A percentile compares a stretch with the other conserved stretches of the same genome.
phyloP scores from a whole-genome alignment of 1,140 invertebrate genomes.

The Drosophila jambulina region DNA sequence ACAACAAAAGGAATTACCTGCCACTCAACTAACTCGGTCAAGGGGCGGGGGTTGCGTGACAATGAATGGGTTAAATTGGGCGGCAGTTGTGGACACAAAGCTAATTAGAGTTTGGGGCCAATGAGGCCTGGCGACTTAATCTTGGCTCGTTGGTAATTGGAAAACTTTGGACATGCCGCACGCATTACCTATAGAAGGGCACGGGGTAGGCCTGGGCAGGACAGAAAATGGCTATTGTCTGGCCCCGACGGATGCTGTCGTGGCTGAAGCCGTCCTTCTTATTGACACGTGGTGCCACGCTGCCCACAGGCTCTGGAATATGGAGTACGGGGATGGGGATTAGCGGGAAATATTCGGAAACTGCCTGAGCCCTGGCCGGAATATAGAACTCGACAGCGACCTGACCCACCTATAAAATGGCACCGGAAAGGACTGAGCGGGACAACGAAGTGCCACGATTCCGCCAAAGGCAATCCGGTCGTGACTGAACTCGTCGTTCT shows the following conservation, averaged over 20 bases:
- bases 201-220: constrained; percentile 89
- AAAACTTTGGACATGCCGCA: constrained; percentile 43
- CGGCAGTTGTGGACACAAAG: constrained; percentile 32
- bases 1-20: constrained; percentile 24
- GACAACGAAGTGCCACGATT: constrained; percentile 87
- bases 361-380: neutral
- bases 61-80: constrained; percentile 60
- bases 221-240: constrained; percentile 84
- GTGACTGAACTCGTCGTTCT: constrained; percentile 87
- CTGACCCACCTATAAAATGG: constrained; percentile 88
- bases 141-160: constrained; percentile 37
- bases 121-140: constrained; percentile 62
- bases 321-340: neutral
- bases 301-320: constrained; percentile 90
- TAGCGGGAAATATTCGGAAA: neutral
- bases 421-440: constrained; percentile 89
- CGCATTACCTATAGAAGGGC: constrained; percentile 75
- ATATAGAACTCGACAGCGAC: constrained; percentile 27
- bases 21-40: neutral
- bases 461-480: constrained; percentile 60
- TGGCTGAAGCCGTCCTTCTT: constrained; percentile 86
- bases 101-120: constrained; percentile 65
- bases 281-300: constrained; percentile 91
- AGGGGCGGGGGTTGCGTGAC: constrained; percentile 34
- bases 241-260: constrained; percentile 84